Conservation (phyloP, 2,888 invertebrate species). For the Seira sanloemensis region DNA sequence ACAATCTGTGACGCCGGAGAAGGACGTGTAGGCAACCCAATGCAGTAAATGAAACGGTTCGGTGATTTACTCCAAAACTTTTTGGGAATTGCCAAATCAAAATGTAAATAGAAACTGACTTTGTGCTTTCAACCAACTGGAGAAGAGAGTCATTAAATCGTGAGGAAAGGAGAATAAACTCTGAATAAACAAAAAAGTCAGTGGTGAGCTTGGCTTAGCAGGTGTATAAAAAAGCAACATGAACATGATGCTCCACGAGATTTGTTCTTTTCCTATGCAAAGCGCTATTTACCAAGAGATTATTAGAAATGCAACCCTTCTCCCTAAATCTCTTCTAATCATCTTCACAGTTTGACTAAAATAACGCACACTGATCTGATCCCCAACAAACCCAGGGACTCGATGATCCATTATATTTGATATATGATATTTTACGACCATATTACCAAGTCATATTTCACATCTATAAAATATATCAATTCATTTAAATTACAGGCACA, state of each 20-base stretch:
- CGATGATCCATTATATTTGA: slow-evolving; percentile 13
- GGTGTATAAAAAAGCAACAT: neutral
- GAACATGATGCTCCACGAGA: neutral
- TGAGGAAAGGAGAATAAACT: neutral
- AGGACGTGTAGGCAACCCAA: neutral
- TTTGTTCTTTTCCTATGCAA: neutral
- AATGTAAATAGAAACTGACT: slow-evolving; percentile 55
- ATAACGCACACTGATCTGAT: neutral
- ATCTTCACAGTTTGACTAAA: slow-evolving; percentile 57
- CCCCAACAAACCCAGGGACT: neutral
- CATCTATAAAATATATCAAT: slow-evolving; percentile 6
- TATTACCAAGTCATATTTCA: slow-evolving; percentile 10
- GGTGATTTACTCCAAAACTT: slow-evolving; percentile 57
- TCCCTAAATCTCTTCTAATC: slow-evolving; percentile 41
- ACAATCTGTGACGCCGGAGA: slow-evolving; percentile 27
- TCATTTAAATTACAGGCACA: neutral
- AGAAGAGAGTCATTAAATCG: neutral
- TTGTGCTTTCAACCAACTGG: neutral
- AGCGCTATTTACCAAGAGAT: neutral
- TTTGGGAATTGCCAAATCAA: slow-evolving; percentile 53
- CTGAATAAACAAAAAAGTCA: slow-evolving; percentile 9
- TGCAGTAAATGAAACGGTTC: slow-evolving; percentile 37
- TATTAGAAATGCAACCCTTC: slow-evolving; percentile 15
- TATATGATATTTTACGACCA: neutral
- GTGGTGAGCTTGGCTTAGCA: neutral